Conservation (phyloP, 2,113 vertebrate genomes). For the Xyliphius kryptos region DNA sequence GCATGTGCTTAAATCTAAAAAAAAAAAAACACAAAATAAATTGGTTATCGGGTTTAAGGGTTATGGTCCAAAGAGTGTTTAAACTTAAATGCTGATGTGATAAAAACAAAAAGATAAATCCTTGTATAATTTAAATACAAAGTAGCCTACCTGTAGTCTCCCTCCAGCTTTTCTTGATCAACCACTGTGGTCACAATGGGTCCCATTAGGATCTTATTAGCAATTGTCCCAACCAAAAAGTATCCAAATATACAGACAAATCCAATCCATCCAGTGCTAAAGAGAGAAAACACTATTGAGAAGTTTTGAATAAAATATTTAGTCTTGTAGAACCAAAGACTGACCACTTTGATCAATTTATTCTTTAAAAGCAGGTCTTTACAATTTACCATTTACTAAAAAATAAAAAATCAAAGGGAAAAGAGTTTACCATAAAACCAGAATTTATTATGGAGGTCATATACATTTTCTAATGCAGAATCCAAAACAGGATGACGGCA, state of each 20-base stretch:
- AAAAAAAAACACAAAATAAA: conserved; percentile 4
- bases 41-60: no score
- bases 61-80: no score
- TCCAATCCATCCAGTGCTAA: conserved; percentile 90
- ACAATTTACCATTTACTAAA: no score
- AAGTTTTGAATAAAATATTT: no score
- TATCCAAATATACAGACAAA: conserved; percentile 86
- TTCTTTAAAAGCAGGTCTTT: no score
- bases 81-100: background rate
- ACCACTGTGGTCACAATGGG: conserved; percentile 86
- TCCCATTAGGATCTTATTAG: conserved; percentile 87
- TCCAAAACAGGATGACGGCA: no score
- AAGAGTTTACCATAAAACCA: no score
- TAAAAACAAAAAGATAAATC: background rate
- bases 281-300: conserved; percentile 7
- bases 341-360: no score
- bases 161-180: conserved; percentile 93
- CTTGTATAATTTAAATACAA: background rate
- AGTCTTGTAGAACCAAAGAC: no score
- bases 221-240: conserved; percentile 80
- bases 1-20: conserved; percentile 94
- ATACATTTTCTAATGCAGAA: no score
- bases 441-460: no score
- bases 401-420: no score
- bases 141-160: conserved; percentile 81